Percentiles rank a stretch among this genome's conserved stretches.
These are phyloP conservation scores for Spea multiplicata DNA, from an alignment of 2,113 vertebrate species.

Conservation along the genomic window DNA sequence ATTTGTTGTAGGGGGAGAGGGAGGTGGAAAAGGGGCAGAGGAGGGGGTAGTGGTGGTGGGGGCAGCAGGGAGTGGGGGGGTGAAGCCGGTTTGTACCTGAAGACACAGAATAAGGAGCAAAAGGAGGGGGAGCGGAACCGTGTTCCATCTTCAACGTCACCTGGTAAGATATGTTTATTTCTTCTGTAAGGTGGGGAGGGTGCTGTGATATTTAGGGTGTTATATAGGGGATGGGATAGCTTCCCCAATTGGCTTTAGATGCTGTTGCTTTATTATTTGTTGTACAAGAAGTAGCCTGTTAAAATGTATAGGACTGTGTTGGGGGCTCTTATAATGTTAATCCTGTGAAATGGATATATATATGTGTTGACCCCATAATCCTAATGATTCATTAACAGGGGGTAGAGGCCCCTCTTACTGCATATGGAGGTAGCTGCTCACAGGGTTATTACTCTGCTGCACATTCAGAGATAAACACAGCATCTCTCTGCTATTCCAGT, in stretches of 20 bases:
- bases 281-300: slow-evolving; percentile 3
- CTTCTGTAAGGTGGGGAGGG: not conserved
- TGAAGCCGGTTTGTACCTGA: slow-evolving; percentile 40
- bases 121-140: slow-evolving; percentile 13
- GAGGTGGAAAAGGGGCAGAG: slow-evolving; percentile 6
- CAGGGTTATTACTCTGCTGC: not conserved
- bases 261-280: slow-evolving; percentile 7
- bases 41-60: slow-evolving; percentile 24
- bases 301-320: not conserved
- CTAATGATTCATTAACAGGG: not conserved
- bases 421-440: not conserved
- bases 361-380: not conserved
- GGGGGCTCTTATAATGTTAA: too few species aligned
- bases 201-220: not conserved
- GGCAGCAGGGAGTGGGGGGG: not conserved
- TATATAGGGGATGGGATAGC: not conserved
- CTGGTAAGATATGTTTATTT: slow-evolving; percentile 13
- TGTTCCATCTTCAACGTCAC: slow-evolving; percentile 18
- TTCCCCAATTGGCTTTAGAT: slow-evolving; percentile 3
- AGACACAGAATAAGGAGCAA: slow-evolving; percentile 34
- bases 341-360: not conserved
- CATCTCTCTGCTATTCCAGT: not conserved
- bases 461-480: not conserved
- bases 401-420: not conserved
- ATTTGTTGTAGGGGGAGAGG: not conserved